A percentile compares a stretch with the other conserved stretches of the same genome.
These are phyloP conservation scores for Drosophila hydei DNA, from an alignment of 1,140 invertebrate species.

Conservation along the genomic window DNA sequence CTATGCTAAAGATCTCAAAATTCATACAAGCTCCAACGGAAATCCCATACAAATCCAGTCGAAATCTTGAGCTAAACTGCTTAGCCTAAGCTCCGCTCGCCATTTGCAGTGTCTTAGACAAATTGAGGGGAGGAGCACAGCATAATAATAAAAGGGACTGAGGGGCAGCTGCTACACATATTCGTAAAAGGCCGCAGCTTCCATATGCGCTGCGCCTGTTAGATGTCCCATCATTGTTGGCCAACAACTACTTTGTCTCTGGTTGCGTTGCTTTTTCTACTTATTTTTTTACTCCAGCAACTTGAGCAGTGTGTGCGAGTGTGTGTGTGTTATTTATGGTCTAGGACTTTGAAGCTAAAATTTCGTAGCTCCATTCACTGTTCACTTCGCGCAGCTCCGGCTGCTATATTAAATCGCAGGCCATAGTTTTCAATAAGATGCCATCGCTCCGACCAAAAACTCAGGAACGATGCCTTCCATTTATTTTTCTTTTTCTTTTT, in stretches of 20 bases:
- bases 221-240: constrained; percentile 29
- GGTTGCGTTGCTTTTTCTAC: constrained; percentile 6
- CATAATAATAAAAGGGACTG: constrained; percentile 11
- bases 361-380: constrained; percentile 9
- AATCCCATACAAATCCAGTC: no score
- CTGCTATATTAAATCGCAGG: constrained; percentile 69
- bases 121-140: constrained; percentile 16
- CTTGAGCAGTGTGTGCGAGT: constrained; percentile 7
- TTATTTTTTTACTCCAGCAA: constrained; percentile 4
- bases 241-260: constrained; percentile 46
- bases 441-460: constrained; percentile 33
- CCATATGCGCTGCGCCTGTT: background rate
- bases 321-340: constrained; percentile 69
- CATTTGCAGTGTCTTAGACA: constrained; percentile 32
- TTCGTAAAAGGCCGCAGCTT: background rate
- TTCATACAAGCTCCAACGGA: no score
- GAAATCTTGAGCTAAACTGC: no score
- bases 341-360: constrained; percentile 49
- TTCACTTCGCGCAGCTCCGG: constrained; percentile 17
- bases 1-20: no score
- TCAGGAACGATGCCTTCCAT: constrained; percentile 16
- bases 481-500: constrained; percentile 2
- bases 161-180: constrained; percentile 16
- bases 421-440: constrained; percentile 79
- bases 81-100: background rate